A percentile compares a stretch with the other conserved stretches of the same genome.
phyloP scores from a whole-genome alignment of 2,888 invertebrate species.

The Agrilus biguttatus region DNA sequence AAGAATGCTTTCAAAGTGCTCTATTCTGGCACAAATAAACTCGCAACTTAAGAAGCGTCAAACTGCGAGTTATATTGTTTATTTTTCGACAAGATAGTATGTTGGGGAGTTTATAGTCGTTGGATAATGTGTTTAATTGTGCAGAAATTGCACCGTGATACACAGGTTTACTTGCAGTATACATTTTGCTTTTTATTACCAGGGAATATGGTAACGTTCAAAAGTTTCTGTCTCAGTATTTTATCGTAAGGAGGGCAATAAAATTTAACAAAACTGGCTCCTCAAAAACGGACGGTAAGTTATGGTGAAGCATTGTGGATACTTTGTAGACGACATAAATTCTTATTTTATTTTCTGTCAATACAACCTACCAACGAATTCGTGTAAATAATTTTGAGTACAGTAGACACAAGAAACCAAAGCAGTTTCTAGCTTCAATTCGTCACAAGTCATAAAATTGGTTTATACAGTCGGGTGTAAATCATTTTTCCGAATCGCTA shows the following conservation, averaged over 20 bases:
- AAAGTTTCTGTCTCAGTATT: conserved; percentile 1
- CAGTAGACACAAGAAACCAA: too few relatives aligned
- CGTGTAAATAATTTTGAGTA: conserved; percentile 6
- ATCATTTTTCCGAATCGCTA: conserved; percentile 15
- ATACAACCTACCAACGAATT: conserved; percentile 6
- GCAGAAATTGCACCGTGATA: conserved; percentile 8
- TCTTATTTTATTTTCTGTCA: conserved; percentile 10
- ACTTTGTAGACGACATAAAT: conserved; percentile 11
- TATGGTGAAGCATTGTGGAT: background rate
- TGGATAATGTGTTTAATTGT: conserved; percentile 9
- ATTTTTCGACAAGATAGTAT: conserved; percentile 3
- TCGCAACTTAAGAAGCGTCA: conserved; percentile 4
- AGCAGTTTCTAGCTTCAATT: too few relatives aligned
- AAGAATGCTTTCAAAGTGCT: too few relatives aligned
- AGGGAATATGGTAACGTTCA: background rate
- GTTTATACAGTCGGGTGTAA: conserved; percentile 7
- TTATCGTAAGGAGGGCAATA: background rate
- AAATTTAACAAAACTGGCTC: too few relatives aligned
- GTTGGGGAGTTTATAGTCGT: conserved; percentile 4
- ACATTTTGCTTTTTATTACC: too few relatives aligned
- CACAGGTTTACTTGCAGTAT: conserved; percentile 2
- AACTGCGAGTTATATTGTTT: conserved; percentile 7
- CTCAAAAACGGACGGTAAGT: too few relatives aligned
- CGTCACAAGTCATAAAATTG: too few relatives aligned
- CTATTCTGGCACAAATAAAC: too few relatives aligned